Conservation (phyloP, 2,888 invertebrate species). For the Drosophila quinaria region DNA sequence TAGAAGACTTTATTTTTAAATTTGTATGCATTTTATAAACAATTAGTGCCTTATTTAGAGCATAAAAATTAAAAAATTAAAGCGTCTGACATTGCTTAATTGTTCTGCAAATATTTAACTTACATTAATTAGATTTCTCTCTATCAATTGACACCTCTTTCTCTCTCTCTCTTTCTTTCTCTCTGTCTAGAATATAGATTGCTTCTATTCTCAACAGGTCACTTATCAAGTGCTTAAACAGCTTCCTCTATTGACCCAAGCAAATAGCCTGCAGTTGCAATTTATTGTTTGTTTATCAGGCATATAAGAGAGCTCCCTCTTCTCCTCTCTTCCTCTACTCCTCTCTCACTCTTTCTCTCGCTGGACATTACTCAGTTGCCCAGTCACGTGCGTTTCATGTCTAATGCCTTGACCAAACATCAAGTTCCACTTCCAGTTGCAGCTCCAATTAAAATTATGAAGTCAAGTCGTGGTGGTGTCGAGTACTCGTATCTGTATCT, state of each 20-base stretch:
- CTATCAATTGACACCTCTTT: slow-evolving; percentile 10
- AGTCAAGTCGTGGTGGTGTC: slow-evolving; percentile 36
- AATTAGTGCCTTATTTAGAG: not conserved
- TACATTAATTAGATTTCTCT: slow-evolving; percentile 4
- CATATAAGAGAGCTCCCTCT: slow-evolving; percentile 1
- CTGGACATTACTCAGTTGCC: not conserved
- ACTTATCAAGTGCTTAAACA: slow-evolving; percentile 52
- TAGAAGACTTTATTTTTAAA: not conserved
- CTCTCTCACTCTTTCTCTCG: too few species aligned
- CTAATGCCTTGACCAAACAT: slow-evolving; percentile 60
- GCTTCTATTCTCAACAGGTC: slow-evolving; percentile 66
- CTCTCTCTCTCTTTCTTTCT: not conserved
- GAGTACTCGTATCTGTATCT: slow-evolving; percentile 31
- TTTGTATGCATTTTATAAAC: not conserved
- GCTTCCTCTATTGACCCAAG: slow-evolving; percentile 52
- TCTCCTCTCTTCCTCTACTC: too few species aligned
- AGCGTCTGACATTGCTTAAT: not conserved
- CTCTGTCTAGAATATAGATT: not conserved
- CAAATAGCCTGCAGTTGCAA: slow-evolving; percentile 77
- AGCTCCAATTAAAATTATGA: slow-evolving; percentile 61
- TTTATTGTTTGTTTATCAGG: slow-evolving; percentile 69
- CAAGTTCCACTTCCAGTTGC: not conserved
- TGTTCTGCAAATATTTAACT: slow-evolving; percentile 19
- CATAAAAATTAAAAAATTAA: not conserved
- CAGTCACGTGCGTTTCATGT: slow-evolving; percentile 48